Base-by-base conservation (phyloP, 2,888 invertebrate genomes). In the Eupithecia insigniata region DNA sequence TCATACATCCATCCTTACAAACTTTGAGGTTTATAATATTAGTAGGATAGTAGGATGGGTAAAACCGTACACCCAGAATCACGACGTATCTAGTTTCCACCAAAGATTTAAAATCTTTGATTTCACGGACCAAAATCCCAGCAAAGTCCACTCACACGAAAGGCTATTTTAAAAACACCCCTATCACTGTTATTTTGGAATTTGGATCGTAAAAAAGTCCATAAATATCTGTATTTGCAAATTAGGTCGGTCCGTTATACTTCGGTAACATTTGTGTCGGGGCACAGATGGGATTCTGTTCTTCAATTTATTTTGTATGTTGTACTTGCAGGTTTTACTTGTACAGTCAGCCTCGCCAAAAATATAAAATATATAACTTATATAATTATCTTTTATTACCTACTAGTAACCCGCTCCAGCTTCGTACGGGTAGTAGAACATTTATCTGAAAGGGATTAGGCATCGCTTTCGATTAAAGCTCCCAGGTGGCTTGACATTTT, bases 221-320 rank as follows among this genome's bases (percentile, higher is more conserved):
- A 72, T 76, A 78, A 76, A 78, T 77, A 78, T 71, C 75, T 66
- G 72, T 67, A 74, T 69, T 72, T 72, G 69, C 67, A 66, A 76
- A 78, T 70, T 69, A 66, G 55, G 60, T 65, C 26, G 46, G 55
- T 55, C 70, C 69, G 71, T 66, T 68, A 65, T 34, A 8, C 66
- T 69, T 67, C 58, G 60, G 71, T 36, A 64, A 65, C 71, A 72
- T 71, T 67, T 60, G 69, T 60, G 55, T 60, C 72, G 71, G 64
- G 66, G 43, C 71, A 22, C 66, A 34, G 39, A 34, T 62, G 66
- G 71, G 66, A 34, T n/a, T 39, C 26, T 28, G n/a, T 18, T 60
- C 32, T 51, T 46, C 34, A 66, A 46, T 22, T 66, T 66, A 66
- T 66, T 43, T 46, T 66, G 65, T 65, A 43, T n/a, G 51, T 22